A percentile compares a stretch with the other conserved stretches of the same genome.
phyloP scores from a whole-genome alignment of 1,140 invertebrate genomes.

The Nymphalis io region DNA sequence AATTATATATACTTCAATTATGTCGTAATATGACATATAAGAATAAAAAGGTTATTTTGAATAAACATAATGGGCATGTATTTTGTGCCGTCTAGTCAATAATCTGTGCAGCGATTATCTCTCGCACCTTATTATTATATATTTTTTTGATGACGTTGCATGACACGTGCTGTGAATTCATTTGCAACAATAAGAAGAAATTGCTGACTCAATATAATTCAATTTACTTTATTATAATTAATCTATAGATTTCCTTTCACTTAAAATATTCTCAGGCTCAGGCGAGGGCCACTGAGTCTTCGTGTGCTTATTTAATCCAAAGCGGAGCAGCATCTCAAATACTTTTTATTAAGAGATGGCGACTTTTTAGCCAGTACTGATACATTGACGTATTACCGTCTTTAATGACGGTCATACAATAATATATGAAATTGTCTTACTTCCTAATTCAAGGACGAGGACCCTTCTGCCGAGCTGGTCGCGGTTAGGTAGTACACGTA shows the following conservation, averaged over 20 bases:
- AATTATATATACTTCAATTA: too few relatives aligned
- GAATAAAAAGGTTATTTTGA: too few relatives aligned
- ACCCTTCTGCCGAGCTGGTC: conserved; percentile 88
- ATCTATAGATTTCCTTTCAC: too few relatives aligned
- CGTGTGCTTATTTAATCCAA: too few relatives aligned
- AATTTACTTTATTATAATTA: too few relatives aligned
- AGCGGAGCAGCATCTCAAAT: too few relatives aligned
- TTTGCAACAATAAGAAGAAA: neutral
- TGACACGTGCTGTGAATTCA: neutral
- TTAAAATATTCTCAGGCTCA: too few relatives aligned
- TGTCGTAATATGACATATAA: too few relatives aligned
- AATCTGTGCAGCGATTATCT: neutral
- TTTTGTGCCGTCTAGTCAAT: neutral
- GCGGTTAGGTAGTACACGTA: conserved; percentile 87
- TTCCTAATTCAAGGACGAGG: conserved; percentile 89
- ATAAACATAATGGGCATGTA: neutral
- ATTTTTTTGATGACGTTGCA: neutral
- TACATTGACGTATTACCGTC: too few relatives aligned
- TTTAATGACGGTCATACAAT: neutral
- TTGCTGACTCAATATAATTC: neutral
- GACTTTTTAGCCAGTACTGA: too few relatives aligned
- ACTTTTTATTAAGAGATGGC: too few relatives aligned
- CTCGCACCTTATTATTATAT: conserved; percentile 1
- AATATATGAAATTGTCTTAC: conserved; percentile 77
- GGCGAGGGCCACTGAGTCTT: too few relatives aligned